A percentile compares a stretch with the other conserved stretches of the same genome.
Conservation (phyloP, 1,140 invertebrate genomes). For the Procambarus clarkii region DNA sequence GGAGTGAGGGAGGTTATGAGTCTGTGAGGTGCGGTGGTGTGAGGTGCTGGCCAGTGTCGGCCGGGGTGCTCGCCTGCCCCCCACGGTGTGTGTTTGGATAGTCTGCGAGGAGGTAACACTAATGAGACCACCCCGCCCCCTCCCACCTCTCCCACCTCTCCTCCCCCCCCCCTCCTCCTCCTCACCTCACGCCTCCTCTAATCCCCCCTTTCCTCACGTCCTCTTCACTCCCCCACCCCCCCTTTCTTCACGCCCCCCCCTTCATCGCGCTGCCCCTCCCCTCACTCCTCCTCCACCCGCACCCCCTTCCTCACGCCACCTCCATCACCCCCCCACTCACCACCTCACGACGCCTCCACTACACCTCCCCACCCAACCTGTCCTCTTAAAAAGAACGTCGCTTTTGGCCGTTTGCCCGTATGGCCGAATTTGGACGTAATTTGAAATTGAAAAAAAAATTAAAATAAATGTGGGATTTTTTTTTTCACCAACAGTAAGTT, state of each 20-base stretch:
- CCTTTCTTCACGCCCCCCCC: not conserved
- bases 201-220: not conserved
- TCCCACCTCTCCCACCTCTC: too few species aligned
- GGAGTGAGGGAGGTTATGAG: not conserved
- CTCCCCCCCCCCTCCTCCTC: not conserved
- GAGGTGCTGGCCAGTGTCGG: not conserved
- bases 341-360: too few species aligned
- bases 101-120: constrained; percentile 58
- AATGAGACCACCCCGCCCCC: constrained; percentile 38
- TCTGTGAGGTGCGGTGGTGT: not conserved
- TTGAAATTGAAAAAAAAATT: too few species aligned
- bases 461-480: too few species aligned
- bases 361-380: too few species aligned
- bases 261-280: not conserved
- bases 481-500: too few species aligned
- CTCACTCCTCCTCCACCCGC: not conserved
- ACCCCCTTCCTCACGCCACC: not conserved
- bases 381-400: too few species aligned
- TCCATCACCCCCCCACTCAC: not conserved
- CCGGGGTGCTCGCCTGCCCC: constrained; percentile 13
- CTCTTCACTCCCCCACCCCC: not conserved
- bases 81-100: constrained; percentile 67
- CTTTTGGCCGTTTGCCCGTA: too few species aligned
- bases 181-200: not conserved
- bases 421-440: too few species aligned